Conservation (phyloP, 2,797 vertebrate genomes). For the Pseudochromis fuscus region DNA sequence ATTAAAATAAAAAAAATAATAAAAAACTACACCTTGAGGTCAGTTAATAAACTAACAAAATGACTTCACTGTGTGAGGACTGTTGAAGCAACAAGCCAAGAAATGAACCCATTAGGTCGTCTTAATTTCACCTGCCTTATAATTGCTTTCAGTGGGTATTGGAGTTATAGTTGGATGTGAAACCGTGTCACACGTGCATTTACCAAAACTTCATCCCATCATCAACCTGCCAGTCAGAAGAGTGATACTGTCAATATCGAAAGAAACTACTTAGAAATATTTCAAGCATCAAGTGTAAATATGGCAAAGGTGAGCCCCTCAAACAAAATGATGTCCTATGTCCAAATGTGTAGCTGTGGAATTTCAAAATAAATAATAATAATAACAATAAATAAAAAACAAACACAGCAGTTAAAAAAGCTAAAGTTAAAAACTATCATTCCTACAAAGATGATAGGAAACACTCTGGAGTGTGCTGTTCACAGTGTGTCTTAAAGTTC, state of each 20-base stretch:
- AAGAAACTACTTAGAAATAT: conserved; percentile 39
- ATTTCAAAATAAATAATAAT: background rate
- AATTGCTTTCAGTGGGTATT: conserved; percentile 78
- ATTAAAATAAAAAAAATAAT: conserved; percentile 56
- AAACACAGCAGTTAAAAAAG: too few relatives aligned
- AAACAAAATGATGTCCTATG: background rate
- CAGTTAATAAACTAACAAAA: conserved; percentile 74
- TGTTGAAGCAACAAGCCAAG: conserved; percentile 68
- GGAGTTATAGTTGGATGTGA: conserved; percentile 66
- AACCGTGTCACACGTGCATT: conserved; percentile 69
- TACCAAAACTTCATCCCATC: conserved; percentile 34
- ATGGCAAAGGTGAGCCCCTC: background rate
- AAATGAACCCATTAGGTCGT: conserved; percentile 78
- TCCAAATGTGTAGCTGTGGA: too few relatives aligned
- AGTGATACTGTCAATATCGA: conserved; percentile 57
- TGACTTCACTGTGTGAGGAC: conserved; percentile 58
- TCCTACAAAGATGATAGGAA: conserved; percentile 22
- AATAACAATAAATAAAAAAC: background rate
- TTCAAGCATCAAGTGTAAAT: conserved; percentile 26
- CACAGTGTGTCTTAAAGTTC: conserved; percentile 33
- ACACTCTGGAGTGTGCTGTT: conserved; percentile 3
- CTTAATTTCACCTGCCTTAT: conserved; percentile 69
- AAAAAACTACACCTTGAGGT: conserved; percentile 66
- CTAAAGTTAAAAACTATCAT: background rate
- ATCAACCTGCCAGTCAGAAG: conserved; percentile 34